These are phyloP conservation scores for Pyrocoelia pectoralis DNA, from an alignment of 2,888 invertebrate species.

Conservation along the genomic window DNA sequence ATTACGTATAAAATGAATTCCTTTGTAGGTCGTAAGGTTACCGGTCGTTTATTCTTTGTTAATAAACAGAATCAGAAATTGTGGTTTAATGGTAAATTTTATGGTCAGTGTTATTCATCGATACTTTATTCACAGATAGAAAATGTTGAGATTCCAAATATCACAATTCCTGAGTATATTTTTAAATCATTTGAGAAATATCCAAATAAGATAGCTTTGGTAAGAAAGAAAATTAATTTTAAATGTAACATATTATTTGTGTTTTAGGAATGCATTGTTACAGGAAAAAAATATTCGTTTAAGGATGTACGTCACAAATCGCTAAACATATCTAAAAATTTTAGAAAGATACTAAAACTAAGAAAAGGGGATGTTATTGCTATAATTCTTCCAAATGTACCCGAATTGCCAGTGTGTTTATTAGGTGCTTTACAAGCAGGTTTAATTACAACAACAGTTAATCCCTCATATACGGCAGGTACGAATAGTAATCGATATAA, in stretches of 20 bases:
- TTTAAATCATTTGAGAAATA: constrained; percentile 64
- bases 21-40: too few species aligned
- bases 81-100: too few species aligned
- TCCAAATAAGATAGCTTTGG: constrained; percentile 68
- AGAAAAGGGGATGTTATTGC: constrained; percentile 72
- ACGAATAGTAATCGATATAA: too few species aligned
- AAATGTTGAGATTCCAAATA: constrained; percentile 63
- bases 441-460: constrained; percentile 73
- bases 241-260: constrained; percentile 23
- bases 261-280: constrained; percentile 74
- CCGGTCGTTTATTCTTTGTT: too few species aligned
- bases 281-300: constrained; percentile 77
- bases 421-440: constrained; percentile 76
- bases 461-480: constrained; percentile 71
- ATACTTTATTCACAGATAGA: constrained; percentile 60
- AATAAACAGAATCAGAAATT: too few species aligned
- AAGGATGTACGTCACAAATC: constrained; percentile 70
- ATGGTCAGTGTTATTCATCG: too few species aligned
- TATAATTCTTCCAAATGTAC: constrained; percentile 77
- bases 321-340: constrained; percentile 63
- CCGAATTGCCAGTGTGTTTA: constrained; percentile 73
- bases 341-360: constrained; percentile 72
- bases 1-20: too few species aligned
- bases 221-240: constrained; percentile 61
- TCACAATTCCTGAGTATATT: constrained; percentile 65